These are phyloP conservation scores for Axea sp. DNA, from an alignment of 2,888 invertebrate genomes.

Conservation along the genomic window DNA sequence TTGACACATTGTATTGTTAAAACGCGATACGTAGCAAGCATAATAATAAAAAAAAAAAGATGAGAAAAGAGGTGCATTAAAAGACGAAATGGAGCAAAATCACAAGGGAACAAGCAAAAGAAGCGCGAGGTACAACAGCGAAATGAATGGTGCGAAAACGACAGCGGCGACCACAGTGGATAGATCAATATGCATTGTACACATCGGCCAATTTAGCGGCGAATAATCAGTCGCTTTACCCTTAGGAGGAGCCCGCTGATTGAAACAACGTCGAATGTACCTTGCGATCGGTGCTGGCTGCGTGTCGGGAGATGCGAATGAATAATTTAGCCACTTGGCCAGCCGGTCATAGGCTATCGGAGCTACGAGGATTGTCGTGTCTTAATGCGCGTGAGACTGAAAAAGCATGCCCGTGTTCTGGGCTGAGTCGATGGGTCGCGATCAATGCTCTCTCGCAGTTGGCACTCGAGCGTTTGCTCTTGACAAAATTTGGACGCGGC, in stretches of 20 bases:
- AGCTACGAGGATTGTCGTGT: constrained; percentile 5
- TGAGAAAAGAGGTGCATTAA: no score
- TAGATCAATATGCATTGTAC: constrained; percentile 74
- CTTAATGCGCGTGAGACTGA: constrained; percentile 4
- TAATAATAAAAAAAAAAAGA: no score
- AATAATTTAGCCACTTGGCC: constrained; percentile 68
- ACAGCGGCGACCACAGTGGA: constrained; percentile 33
- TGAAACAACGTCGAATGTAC: no score
- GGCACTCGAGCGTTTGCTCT: not conserved
- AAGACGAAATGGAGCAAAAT: no score
- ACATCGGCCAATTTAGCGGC: constrained; percentile 66
- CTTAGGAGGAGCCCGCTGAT: no score
- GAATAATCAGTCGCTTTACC: constrained; percentile 2
- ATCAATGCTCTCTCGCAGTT: constrained; percentile 13
- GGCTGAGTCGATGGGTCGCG: no score
- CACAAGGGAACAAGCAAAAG: no score
- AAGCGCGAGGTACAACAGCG: no score
- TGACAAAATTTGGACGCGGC: constrained; percentile 4
- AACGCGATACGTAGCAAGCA: no score
- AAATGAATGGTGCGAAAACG: no score
- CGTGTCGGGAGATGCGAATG: constrained; percentile 18
- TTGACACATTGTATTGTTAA: no score
- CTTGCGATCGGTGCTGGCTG: constrained; percentile 60
- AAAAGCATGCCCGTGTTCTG: constrained; percentile 8
- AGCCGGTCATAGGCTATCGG: constrained; percentile 66